phyloP scores from a whole-genome alignment of 2,797 vertebrate genomes.

The Poeciliopsis infans region DNA sequence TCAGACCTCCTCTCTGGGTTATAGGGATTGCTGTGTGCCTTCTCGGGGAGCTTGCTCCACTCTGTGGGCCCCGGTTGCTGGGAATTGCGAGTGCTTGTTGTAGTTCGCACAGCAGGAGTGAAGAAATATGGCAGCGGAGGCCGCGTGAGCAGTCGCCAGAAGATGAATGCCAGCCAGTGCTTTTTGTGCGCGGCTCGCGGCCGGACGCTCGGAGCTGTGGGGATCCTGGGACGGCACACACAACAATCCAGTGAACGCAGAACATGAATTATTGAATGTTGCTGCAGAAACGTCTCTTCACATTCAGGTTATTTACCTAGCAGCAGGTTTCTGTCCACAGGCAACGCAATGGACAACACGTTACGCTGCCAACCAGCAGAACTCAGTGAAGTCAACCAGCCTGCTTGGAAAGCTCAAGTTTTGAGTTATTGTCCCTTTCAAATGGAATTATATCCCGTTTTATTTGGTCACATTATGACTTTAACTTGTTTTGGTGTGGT shows the following conservation, averaged over 20 bases:
- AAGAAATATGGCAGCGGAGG: conserved; percentile 43
- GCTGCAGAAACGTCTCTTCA: conserved; percentile 11
- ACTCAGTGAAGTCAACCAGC: not conserved
- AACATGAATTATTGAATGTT: conserved; percentile 47
- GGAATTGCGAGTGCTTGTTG: conserved; percentile 56
- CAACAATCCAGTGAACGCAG: conserved; percentile 25
- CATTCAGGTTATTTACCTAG: conserved; percentile 2
- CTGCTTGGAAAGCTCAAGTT: not conserved
- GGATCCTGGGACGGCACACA: conserved; percentile 21
- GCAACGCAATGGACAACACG: not conserved
- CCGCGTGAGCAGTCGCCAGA: conserved; percentile 30
- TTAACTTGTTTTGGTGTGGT: not conserved
- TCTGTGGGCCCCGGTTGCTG: conserved; percentile 40
- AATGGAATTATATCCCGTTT: not conserved
- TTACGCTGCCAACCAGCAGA: not conserved
- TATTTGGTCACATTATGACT: not conserved
- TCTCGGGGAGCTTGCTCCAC: conserved; percentile 36
- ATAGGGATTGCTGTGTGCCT: conserved; percentile 43
- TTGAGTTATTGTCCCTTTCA: not conserved
- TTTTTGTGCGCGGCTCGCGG: conserved; percentile 39
- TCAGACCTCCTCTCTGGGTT: conserved; percentile 35
- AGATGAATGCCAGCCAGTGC: conserved; percentile 47
- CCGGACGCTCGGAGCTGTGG: conserved; percentile 50
- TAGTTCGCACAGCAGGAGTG: conserved; percentile 55
- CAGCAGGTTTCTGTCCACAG: conserved; percentile 3